phyloP scores from a whole-genome alignment of 2,888 invertebrate genomes.

The Synanthedon tipuliformis region DNA sequence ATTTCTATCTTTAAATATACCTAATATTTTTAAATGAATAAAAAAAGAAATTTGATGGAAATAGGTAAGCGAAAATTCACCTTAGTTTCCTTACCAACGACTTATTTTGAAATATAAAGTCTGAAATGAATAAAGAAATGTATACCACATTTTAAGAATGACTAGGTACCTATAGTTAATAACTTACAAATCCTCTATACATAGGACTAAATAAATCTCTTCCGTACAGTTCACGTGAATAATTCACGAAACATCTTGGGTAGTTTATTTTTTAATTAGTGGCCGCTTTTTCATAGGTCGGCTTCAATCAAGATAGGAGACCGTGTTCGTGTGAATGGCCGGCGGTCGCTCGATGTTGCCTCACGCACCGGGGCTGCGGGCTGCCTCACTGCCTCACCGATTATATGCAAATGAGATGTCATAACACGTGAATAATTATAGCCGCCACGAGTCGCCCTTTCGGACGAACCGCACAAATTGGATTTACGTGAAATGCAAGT shows the following conservation, averaged over 20 bases:
- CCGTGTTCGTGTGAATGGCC: slow-evolving; percentile 64
- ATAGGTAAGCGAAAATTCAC: no score
- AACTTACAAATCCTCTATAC: neutral
- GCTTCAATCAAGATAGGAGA: slow-evolving; percentile 58
- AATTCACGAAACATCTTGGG: slow-evolving; percentile 50
- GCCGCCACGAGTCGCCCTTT: slow-evolving; percentile 63
- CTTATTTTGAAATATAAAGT: no score
- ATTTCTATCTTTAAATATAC: no score
- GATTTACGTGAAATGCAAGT: slow-evolving; percentile 65
- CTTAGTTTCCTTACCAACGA: no score
- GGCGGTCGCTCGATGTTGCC: slow-evolving; percentile 47
- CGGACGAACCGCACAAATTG: slow-evolving; percentile 59
- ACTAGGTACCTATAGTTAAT: neutral
- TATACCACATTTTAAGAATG: no score
- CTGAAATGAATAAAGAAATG: no score
- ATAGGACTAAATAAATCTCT: slow-evolving; percentile 36
- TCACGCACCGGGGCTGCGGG: slow-evolving; percentile 42
- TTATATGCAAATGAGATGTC: slow-evolving; percentile 70
- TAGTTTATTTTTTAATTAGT: slow-evolving; percentile 68
- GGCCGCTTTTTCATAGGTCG: slow-evolving; percentile 64
- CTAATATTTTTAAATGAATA: no score
- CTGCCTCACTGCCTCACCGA: slow-evolving; percentile 44
- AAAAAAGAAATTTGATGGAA: no score
- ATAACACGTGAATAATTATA: slow-evolving; percentile 70
- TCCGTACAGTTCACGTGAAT: slow-evolving; percentile 43